Evolutionary conservation across 2,888 invertebrate genomes (phyloP).

Genomic region (Ecdyonurus torrentis): DNA sequence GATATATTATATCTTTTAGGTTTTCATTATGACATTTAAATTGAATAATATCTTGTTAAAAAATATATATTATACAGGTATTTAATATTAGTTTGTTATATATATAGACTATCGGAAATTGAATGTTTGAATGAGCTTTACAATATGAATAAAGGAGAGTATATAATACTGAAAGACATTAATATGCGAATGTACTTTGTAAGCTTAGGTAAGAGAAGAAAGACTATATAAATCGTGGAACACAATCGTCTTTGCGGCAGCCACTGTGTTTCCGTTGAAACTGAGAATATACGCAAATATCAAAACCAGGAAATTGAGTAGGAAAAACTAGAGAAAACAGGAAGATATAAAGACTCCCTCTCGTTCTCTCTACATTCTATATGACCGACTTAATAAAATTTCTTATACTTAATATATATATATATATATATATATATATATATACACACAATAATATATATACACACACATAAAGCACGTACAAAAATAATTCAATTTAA

Average conservation of each 20-base stretch:
- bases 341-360: neutral
- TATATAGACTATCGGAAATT: neutral
- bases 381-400: neutral
- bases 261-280: no score
- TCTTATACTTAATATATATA: no score
- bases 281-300: no score
- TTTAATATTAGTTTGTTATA: no score
- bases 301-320: neutral
- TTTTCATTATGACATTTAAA: neutral
- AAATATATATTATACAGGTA: no score
- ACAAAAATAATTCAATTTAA: no score
- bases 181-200: no score
- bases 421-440: no score
- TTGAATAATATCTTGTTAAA: neutral
- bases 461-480: no score
- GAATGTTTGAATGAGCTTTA: neutral
- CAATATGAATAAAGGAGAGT: neutral
- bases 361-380: neutral
- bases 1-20: neutral
- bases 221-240: neutral
- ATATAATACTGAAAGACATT: no score
- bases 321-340: neutral
- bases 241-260: neutral
- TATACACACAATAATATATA: no score
- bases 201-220: neutral